Evolutionary conservation across 2,113 vertebrate species (phyloP).

Genomic region (Bungarus multicinctus): DNA sequence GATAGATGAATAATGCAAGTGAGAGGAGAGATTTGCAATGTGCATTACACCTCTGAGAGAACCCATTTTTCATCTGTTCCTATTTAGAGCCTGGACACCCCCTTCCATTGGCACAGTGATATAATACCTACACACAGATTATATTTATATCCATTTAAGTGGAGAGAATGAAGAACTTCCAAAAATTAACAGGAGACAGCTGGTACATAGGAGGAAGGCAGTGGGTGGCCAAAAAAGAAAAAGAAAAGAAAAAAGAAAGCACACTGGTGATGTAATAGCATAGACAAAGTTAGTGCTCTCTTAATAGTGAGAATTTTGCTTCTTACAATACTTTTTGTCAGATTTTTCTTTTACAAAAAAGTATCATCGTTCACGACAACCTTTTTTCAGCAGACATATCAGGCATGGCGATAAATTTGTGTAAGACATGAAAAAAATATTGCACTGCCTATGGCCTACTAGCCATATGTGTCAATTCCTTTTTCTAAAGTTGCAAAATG

Average conservation of each 20-base stretch:
- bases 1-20: background rate
- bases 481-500: background rate
- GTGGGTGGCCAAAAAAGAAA: background rate
- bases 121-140: background rate
- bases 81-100: background rate
- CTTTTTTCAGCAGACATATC: background rate
- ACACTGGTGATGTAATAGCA: background rate
- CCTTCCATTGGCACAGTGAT: background rate
- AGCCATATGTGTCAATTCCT: background rate
- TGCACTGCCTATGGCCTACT: background rate
- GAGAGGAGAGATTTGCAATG: background rate
- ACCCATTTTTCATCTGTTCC: background rate
- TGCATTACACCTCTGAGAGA: background rate
- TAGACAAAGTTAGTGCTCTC: background rate
- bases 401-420: background rate
- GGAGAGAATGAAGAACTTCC: background rate
- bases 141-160: background rate
- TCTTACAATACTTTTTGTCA: background rate
- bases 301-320: background rate
- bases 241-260: background rate
- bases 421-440: background rate
- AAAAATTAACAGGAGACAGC: background rate
- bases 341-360: background rate
- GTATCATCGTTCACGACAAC: background rate
- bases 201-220: background rate